These are phyloP conservation scores for Podocnemis expansa DNA, from an alignment of 2,113 vertebrate species.

Conservation along the genomic window DNA sequence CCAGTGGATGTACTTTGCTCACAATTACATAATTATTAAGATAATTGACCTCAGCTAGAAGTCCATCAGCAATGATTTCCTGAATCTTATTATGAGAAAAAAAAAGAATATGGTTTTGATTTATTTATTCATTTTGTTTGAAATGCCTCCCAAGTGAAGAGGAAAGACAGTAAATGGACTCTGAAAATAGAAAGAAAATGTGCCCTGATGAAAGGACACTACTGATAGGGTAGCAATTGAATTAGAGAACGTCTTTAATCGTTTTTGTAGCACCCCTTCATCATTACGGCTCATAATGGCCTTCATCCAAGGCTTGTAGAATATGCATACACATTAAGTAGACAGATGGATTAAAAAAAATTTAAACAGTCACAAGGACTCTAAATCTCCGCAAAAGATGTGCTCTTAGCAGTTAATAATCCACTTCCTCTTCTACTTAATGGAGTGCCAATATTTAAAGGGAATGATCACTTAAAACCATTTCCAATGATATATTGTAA, in stretches of 20 bases:
- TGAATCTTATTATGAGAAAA: neutral
- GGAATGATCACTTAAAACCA: neutral
- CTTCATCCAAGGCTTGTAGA: neutral
- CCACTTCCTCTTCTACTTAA: neutral
- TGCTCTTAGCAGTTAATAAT: neutral
- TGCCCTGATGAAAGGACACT: neutral
- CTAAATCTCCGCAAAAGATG: neutral
- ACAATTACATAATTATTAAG: neutral
- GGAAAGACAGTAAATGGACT: neutral
- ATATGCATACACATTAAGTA: too few relatives aligned
- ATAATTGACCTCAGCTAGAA: constrained; percentile 20
- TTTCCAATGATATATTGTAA: neutral
- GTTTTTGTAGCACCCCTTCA: neutral
- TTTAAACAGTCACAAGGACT: neutral
- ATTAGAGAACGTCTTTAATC: neutral
- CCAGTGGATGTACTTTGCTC: constrained; percentile 7
- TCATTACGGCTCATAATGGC: neutral
- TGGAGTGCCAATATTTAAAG: neutral
- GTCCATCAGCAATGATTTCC: neutral
- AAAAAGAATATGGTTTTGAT: accelerated
- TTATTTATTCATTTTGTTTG: neutral
- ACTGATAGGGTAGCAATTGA: neutral
- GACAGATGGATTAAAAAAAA: neutral
- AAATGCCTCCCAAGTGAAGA: neutral
- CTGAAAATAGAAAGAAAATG: neutral